A percentile compares a stretch with the other conserved stretches of the same genome.
These are phyloP conservation scores for Pemphigus obesinymphae DNA, from an alignment of 1,140 invertebrate species.

Conservation along the genomic window DNA sequence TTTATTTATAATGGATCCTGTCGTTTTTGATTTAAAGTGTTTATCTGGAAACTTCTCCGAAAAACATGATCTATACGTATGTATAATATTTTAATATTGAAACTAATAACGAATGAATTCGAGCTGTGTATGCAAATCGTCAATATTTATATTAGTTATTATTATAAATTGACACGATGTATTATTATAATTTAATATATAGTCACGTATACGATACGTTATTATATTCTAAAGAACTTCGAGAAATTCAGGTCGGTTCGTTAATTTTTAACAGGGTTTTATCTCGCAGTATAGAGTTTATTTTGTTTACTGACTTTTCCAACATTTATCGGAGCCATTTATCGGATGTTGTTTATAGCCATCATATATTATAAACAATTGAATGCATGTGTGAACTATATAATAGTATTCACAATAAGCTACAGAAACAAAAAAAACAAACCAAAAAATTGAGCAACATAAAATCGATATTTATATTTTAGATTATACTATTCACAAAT, in stretches of 20 bases:
- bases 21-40: no score
- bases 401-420: not conserved
- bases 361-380: slow-evolving; percentile 38
- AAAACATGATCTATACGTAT: no score
- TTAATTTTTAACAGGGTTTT: slow-evolving; percentile 24
- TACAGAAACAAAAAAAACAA: not conserved
- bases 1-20: no score
- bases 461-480: slow-evolving; percentile 4
- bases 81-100: no score
- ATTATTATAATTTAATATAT: no score
- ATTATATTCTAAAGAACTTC: not conserved
- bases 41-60: no score
- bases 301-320: slow-evolving; percentile 24
- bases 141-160: no score
- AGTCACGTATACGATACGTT: no score
- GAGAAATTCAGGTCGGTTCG: not conserved
- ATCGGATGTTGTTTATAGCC: slow-evolving; percentile 26
- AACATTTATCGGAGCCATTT: slow-evolving; percentile 20
- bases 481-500: no score
- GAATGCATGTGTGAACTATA: slow-evolving; percentile 4
- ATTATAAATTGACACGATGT: no score
- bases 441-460: not conserved
- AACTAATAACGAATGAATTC: no score
- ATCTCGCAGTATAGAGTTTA: slow-evolving; percentile 11
- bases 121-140: no score